Percentiles rank a stretch among this genome's conserved stretches.
Evolutionary conservation across 2,113 vertebrate species (phyloP).

Genomic region (Seriola dumerili): DNA sequence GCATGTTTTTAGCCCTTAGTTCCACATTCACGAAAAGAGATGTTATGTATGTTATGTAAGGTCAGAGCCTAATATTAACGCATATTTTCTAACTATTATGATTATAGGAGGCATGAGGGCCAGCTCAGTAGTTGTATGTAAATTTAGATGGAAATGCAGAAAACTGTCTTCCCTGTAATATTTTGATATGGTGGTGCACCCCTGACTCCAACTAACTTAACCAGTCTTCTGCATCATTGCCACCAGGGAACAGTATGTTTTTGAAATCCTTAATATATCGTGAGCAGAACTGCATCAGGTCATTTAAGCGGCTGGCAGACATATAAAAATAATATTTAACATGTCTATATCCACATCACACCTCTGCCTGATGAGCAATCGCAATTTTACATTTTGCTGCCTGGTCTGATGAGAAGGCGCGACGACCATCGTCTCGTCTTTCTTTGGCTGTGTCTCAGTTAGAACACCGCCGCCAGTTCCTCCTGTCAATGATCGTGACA

Average conservation of each 20-base stretch:
- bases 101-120: too few species aligned
- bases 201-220: background rate
- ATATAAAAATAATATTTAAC: constrained; percentile 1
- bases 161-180: too few species aligned
- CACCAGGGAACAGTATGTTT: constrained; percentile 13
- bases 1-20: too few species aligned
- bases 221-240: constrained; percentile 9
- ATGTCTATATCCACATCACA: constrained; percentile 30
- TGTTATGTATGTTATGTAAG: too few species aligned
- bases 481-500: constrained; percentile 20
- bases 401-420: constrained; percentile 6
- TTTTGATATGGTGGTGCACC: too few species aligned
- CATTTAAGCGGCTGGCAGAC: constrained; percentile 28
- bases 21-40: too few species aligned
- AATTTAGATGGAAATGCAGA: too few species aligned
- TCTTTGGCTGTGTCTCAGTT: constrained; percentile 28
- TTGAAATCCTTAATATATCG: constrained; percentile 10
- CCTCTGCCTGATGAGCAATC: constrained; percentile 43
- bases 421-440: background rate
- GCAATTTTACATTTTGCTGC: constrained; percentile 16
- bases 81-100: background rate
- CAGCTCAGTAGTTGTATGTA: too few species aligned
- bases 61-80: background rate
- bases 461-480: background rate
- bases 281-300: constrained; percentile 24